Conservation (phyloP, 2,797 vertebrate species). For the Pitangus sulphuratus region DNA sequence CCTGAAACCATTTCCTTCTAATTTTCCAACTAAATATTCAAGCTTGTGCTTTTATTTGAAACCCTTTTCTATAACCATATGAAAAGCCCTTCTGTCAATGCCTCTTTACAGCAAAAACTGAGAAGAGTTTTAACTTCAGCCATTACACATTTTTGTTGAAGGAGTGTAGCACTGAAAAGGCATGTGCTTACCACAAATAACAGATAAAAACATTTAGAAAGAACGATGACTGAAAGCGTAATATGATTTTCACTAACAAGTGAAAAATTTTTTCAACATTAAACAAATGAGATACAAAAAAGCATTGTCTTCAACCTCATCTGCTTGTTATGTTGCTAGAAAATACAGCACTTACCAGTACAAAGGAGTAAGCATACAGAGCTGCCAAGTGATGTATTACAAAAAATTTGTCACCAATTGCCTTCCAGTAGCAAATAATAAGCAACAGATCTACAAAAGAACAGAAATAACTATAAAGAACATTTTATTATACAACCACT, state of each 20-base stretch:
- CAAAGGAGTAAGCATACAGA: constrained; percentile 93
- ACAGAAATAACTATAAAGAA: constrained; percentile 10
- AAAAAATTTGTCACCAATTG: constrained; percentile 97
- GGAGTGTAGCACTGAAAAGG: background rate
- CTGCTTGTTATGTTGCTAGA: constrained; percentile 77
- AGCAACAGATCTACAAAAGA: constrained; percentile 91
- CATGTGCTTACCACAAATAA: background rate
- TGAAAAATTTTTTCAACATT: background rate
- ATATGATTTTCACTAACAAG: background rate
- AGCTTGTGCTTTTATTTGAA: background rate
- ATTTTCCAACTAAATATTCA: background rate
- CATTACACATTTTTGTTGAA: background rate
- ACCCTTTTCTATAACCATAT: background rate
- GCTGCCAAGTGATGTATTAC: constrained; percentile 93
- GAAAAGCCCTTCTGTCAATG: background rate
- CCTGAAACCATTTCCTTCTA: background rate
- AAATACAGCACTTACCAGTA: constrained; percentile 95
- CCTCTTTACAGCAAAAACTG: background rate
- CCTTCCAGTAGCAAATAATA: constrained; percentile 96
- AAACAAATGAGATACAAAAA: background rate
- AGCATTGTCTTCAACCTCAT: constrained; percentile 75
- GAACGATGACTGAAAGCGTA: background rate
- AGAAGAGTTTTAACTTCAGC: background rate
- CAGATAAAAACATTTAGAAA: background rate
- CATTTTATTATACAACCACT: background rate